These are phyloP conservation scores for Nesogale talazaci DNA, from an alignment of 2,113 vertebrate genomes.

Conservation along the genomic window DNA sequence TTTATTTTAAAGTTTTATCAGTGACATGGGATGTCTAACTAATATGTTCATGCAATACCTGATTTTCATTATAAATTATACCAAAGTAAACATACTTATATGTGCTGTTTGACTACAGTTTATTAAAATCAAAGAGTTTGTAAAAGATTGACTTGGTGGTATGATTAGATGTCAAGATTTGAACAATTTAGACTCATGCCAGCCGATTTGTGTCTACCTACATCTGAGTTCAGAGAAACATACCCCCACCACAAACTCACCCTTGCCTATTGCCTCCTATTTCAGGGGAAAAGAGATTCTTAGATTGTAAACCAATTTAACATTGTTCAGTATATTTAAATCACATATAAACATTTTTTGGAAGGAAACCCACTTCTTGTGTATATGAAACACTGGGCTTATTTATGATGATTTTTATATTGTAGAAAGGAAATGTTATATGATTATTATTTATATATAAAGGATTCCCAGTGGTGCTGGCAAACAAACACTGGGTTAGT, in stretches of 20 bases:
- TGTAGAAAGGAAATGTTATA: slow-evolving; percentile 2
- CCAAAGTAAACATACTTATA: slow-evolving; percentile 27
- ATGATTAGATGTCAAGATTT: slow-evolving; percentile 32
- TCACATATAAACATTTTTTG: not conserved
- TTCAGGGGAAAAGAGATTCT: not conserved
- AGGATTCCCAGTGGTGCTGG: not conserved
- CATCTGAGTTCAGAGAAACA: not conserved
- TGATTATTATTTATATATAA: slow-evolving; percentile 17
- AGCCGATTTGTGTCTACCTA: not conserved
- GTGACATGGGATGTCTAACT: not conserved
- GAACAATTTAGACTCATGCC: not conserved
- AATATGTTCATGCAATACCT: not conserved
- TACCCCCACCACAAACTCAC: not conserved
- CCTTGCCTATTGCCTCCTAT: not conserved
- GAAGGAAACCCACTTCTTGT: not conserved
- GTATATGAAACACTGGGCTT: not conserved
- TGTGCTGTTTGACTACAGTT: slow-evolving; percentile 9
- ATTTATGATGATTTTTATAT: not conserved
- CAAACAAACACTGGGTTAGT: not conserved
- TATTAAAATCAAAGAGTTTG: not conserved
- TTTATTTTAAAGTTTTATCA: slow-evolving; percentile 35
- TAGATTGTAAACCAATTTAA: not conserved
- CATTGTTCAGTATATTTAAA: not conserved
- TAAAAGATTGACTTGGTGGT: not conserved
- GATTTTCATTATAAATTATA: slow-evolving; percentile 27